Conservation (phyloP, 2,113 vertebrate genomes). For the Neodon shergylaensis region DNA sequence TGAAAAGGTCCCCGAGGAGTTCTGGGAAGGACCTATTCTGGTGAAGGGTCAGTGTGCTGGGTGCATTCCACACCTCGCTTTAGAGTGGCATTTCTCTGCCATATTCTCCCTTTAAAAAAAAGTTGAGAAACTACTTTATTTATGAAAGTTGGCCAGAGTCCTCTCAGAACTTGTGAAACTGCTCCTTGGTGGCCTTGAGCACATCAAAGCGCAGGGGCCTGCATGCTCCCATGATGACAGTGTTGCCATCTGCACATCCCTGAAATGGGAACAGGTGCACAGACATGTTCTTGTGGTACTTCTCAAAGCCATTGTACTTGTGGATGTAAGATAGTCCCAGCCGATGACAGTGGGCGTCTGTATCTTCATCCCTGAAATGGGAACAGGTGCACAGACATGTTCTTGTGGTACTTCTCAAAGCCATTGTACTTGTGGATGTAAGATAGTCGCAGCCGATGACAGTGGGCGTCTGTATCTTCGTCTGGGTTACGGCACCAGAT, state of each 20-base stretch:
- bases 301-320: neutral
- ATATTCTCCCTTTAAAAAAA: neutral
- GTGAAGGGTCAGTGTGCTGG: neutral
- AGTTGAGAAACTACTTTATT: neutral
- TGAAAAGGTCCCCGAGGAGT: neutral
- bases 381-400: slow-evolving; percentile 96
- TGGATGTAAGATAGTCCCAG: neutral
- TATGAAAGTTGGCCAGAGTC: neutral
- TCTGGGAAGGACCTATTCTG: neutral
- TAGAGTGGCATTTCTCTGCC: neutral
- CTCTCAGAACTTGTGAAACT: neutral
- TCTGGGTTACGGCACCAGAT: slow-evolving; percentile 77
- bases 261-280: slow-evolving; percentile 96
- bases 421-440: neutral
- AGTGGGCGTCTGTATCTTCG: neutral
- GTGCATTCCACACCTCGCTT: neutral
- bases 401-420: slow-evolving; percentile 85
- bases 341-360: rapidly evolving
- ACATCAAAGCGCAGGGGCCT: slow-evolving; percentile 79
- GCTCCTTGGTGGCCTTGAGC: neutral
- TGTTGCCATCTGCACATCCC: slow-evolving; percentile 94
- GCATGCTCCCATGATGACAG: slow-evolving; percentile 93
- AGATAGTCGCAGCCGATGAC: neutral
- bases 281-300: slow-evolving; percentile 92
- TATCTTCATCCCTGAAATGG: slow-evolving; percentile 75